Evolutionary conservation across 2,797 vertebrate species (phyloP), one percentile per base, ranked within the genome.

Genomic region (Sebastiscus albofasciatus): DNA sequence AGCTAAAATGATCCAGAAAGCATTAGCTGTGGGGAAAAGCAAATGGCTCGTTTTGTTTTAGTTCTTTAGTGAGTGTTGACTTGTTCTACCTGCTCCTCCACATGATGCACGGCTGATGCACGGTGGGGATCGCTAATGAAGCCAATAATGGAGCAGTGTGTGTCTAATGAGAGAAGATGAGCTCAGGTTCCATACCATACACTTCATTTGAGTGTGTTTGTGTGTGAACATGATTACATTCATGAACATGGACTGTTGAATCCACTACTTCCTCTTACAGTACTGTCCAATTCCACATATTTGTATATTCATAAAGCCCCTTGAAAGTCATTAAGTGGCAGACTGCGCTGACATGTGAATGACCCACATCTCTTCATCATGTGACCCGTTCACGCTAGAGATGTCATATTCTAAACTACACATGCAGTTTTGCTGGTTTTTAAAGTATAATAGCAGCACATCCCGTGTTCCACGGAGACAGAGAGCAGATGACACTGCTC

Each of bases 101-200:
- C 88, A 84, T 89, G 90, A 87, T 81, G 89, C n/a, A n/a, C n/a
- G n/a, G 79, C 80, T 78, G 85, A 91, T 86, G 85, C 91, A 91
- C 73, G 56, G 81, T 88, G 86, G 81, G 81, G 80, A 76, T 76
- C 34, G 84, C 87, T 95, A 93, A 94, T 91, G 86, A 92, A 82
- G 84, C 94, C 82, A 90, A 90, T 94, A 90, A 93, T 89, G 85
- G 83, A 86, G 86, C 85, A 80, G 88, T 86, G 78, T 90, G 88
- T 84, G 89, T 87, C 89, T 93, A 90, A 91, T 91, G 88, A 91
- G 83, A 91, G 89, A 80, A 71, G 73, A 90, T 87, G 83, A 90
- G 93, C 77, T 84, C 80, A 58, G 71, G 79, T 77, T 76, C 4
- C 49, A 22, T 62, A 66, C 18, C 36, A 71, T 80, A 71, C 76